phyloP scores from a whole-genome alignment of 2,888 invertebrate species.

The Xylophagus ater region DNA sequence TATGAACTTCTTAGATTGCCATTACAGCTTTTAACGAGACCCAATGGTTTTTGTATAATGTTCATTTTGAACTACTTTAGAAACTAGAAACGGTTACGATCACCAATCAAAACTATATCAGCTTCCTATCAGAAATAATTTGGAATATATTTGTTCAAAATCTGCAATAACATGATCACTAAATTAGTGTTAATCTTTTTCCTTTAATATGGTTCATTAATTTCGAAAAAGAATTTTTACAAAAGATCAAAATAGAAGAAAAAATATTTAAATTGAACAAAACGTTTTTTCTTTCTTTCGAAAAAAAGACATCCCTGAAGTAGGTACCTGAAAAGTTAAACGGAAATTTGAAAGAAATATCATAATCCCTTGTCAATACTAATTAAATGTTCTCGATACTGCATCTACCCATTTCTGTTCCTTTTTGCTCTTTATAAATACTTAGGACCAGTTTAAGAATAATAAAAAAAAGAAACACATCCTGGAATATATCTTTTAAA shows the following conservation, averaged over 20 bases:
- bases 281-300: not conserved
- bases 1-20: too few species aligned
- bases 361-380: constrained; percentile 11
- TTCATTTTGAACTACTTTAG: too few species aligned
- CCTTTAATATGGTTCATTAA: constrained; percentile 8
- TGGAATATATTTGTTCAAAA: not conserved
- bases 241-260: constrained; percentile 6
- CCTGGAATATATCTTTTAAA: constrained; percentile 2
- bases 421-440: not conserved
- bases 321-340: constrained; percentile 1
- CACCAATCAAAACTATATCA: too few species aligned
- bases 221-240: not conserved
- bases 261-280: not conserved
- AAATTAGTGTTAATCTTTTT: constrained; percentile 6
- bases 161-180: not conserved
- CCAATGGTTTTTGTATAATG: too few species aligned
- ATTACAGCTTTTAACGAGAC: too few species aligned
- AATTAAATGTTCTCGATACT: constrained; percentile 7
- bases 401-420: not conserved
- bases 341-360: constrained; percentile 5
- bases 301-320: not conserved
- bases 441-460: too few species aligned
- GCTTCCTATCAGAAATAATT: not conserved
- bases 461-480: too few species aligned
- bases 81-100: too few species aligned